phyloP scores from a whole-genome alignment of 2,888 invertebrate genomes.

The Eustalomyia histrio region DNA sequence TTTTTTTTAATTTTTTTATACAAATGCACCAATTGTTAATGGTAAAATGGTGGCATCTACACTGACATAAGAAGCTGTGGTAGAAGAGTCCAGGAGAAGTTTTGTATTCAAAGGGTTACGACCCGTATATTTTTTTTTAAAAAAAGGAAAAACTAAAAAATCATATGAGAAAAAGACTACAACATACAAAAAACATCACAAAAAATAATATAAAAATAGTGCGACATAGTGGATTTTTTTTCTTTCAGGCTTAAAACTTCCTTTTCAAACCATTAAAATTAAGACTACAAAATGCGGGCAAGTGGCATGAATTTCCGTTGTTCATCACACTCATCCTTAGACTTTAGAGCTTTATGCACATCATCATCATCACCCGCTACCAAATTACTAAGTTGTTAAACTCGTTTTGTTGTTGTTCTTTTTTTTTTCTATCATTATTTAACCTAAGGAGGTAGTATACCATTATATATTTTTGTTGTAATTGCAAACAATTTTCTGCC shows the following conservation, averaged over 20 bases:
- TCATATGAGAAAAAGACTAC: slow-evolving; percentile 36
- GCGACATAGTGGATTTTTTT: slow-evolving; percentile 56
- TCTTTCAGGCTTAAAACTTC: slow-evolving; percentile 54
- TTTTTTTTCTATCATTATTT: slow-evolving; percentile 55
- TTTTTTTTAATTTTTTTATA: slow-evolving; percentile 39
- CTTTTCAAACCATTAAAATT: slow-evolving; percentile 59
- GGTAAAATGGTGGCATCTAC: slow-evolving; percentile 22
- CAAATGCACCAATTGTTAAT: slow-evolving; percentile 56
- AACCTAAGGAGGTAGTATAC: slow-evolving; percentile 70
- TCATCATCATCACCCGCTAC: slow-evolving; percentile 24
- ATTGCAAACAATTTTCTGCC: slow-evolving; percentile 10
- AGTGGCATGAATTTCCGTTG: slow-evolving; percentile 64
- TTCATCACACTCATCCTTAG: slow-evolving; percentile 35
- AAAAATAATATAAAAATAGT: slow-evolving; percentile 47
- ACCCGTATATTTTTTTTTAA: slow-evolving; percentile 59
- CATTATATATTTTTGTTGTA: slow-evolving; percentile 40
- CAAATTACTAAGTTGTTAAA: slow-evolving; percentile 53
- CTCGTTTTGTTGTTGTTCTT: slow-evolving; percentile 29
- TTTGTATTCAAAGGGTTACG: slow-evolving; percentile 60
- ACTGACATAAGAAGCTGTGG: slow-evolving; percentile 54
- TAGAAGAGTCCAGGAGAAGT: slow-evolving; percentile 66
- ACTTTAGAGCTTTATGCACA: neutral
- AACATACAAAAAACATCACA: too few species aligned
- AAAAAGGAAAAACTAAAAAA: neutral
- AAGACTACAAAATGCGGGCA: slow-evolving; percentile 63